Evolutionary conservation across 2,113 vertebrate genomes (phyloP).

Genomic region (Planiliza haematocheilus): DNA sequence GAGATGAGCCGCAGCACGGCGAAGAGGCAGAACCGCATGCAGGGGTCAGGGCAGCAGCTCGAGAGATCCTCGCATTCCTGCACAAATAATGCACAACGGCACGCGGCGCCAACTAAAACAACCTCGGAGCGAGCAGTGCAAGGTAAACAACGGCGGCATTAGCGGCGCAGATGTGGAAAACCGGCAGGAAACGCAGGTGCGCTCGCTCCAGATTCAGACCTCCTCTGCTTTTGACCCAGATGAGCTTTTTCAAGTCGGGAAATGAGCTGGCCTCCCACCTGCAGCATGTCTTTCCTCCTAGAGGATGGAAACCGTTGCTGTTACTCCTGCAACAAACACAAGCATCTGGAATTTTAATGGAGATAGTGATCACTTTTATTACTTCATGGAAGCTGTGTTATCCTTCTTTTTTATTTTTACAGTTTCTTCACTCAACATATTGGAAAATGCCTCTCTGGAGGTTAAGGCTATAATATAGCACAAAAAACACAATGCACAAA

Average conservation of each 20-base stretch:
- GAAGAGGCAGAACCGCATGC: background rate
- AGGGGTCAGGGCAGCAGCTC: conserved; percentile 24
- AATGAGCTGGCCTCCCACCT: too few species aligned
- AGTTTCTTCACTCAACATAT: too few species aligned
- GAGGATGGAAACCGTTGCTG: too few species aligned
- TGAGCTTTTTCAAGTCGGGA: background rate
- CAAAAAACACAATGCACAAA: too few species aligned
- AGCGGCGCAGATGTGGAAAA: conserved; percentile 49
- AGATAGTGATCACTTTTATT: too few species aligned
- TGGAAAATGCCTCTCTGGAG: too few species aligned
- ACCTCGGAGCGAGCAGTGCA: conserved; percentile 35
- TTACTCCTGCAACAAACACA: too few species aligned
- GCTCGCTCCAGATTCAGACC: conserved; percentile 36
- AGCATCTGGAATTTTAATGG: too few species aligned
- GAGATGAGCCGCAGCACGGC: conserved; percentile 9
- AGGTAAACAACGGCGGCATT: conserved; percentile 54
- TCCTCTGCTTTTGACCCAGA: conserved; percentile 24
- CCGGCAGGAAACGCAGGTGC: conserved; percentile 72
- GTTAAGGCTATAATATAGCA: too few species aligned
- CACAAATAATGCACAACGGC: conserved; percentile 24
- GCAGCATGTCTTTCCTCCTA: too few species aligned
- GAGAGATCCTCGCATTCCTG: conserved; percentile 49
- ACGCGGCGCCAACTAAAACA: conserved; percentile 49
- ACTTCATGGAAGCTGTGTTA: too few species aligned
- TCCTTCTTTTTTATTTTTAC: too few species aligned